Percentiles rank a stretch among this genome's conserved stretches.
phyloP scores from a whole-genome alignment of 2,797 vertebrate species.

The Bufotes viridis region DNA sequence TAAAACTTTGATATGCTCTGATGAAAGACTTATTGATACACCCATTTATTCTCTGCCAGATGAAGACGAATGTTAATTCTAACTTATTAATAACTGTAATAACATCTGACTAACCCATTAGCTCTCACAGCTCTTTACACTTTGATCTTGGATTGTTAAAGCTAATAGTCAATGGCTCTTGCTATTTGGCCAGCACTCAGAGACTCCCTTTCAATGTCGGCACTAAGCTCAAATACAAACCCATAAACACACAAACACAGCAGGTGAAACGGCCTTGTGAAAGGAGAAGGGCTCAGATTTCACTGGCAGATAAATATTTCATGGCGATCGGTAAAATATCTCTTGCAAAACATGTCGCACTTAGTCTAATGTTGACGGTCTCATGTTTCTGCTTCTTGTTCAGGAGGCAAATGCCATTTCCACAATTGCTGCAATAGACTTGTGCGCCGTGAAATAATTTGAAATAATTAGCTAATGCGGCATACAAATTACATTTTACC shows the following conservation, averaged over 20 bases:
- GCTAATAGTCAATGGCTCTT: conserved; percentile 39
- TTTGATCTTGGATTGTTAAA: conserved; percentile 48
- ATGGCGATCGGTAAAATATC: neutral
- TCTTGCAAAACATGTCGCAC: conserved; percentile 27
- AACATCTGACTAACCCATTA: conserved; percentile 37
- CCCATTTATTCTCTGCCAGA: conserved; percentile 40
- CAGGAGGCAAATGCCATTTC: neutral
- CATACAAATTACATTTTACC: conserved; percentile 21
- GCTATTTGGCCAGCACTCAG: conserved; percentile 40
- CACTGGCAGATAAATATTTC: conserved; percentile 32
- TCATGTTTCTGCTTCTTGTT: conserved; percentile 9
- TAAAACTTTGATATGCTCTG: conserved; percentile 23
- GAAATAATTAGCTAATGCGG: conserved; percentile 31
- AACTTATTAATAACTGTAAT: conserved; percentile 44
- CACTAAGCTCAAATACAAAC: conserved; percentile 27
- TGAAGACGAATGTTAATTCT: conserved; percentile 38
- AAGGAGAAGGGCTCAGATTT: conserved; percentile 4
- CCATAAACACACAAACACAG: conserved; percentile 32
- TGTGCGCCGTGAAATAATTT: conserved; percentile 34
- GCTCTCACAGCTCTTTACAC: neutral
- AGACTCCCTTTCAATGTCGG: neutral
- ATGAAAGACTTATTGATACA: conserved; percentile 37
- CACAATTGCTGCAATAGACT: neutral
- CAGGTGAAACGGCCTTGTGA: conserved; percentile 19
- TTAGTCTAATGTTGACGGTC: conserved; percentile 23